Percentiles rank a stretch among this genome's conserved stretches.
Evolutionary conservation across 2,888 invertebrate species (phyloP).

Genomic region (Yponomeuta plumbellus): DNA sequence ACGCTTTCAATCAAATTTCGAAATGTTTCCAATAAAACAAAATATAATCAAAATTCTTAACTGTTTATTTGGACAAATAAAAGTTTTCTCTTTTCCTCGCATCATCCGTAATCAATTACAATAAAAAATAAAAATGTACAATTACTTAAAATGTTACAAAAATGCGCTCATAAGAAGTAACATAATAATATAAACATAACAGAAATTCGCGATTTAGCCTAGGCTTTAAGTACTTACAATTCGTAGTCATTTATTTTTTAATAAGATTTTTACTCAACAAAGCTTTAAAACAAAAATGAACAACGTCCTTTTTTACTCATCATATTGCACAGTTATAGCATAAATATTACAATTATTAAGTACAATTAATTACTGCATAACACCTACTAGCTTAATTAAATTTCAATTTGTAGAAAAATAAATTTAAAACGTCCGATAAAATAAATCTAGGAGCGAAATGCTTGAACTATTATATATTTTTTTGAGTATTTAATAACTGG

Average conservation of each 20-base stretch:
- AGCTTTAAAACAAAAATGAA: constrained; percentile 56
- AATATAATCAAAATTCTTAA: constrained; percentile 58
- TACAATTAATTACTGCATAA: constrained; percentile 42
- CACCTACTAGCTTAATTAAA: constrained; percentile 49
- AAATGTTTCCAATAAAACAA: constrained; percentile 42
- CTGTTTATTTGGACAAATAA: constrained; percentile 70
- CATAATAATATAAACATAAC: constrained; percentile 58
- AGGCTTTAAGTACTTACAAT: constrained; percentile 54
- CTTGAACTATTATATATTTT: background rate
- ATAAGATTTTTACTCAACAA: constrained; percentile 49
- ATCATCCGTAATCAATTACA: constrained; percentile 43
- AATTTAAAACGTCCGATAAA: constrained; percentile 10
- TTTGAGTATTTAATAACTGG: constrained; percentile 9
- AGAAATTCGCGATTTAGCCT: constrained; percentile 64
- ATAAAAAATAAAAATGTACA: constrained; percentile 45
- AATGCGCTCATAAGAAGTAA: constrained; percentile 38
- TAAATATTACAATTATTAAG: constrained; percentile 47
- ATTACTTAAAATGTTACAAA: constrained; percentile 19
- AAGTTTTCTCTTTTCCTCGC: constrained; percentile 43
- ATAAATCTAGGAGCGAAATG: background rate
- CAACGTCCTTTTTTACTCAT: constrained; percentile 50
- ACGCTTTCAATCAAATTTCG: background rate
- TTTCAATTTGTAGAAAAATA: constrained; percentile 25
- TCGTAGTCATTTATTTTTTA: constrained; percentile 38
- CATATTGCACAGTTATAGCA: constrained; percentile 70